Conservation (phyloP, 2,797 vertebrate species). For the Coregonus sp. region DNA sequence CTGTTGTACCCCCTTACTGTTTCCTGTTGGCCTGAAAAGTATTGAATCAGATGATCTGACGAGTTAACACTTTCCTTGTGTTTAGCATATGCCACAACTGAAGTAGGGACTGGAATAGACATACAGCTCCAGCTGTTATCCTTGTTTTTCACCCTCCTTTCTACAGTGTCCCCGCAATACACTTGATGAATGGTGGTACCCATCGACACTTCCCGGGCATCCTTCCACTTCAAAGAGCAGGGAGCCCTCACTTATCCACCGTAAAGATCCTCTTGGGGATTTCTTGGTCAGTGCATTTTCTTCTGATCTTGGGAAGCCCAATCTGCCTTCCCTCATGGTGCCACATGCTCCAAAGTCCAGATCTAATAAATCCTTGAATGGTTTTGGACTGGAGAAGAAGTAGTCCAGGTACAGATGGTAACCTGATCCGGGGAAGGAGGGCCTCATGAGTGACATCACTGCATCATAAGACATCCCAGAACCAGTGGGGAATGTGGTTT, state of each 20-base stretch:
- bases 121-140: neutral
- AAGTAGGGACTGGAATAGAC: conserved; percentile 13
- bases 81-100: conserved; percentile 27
- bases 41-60: conserved; percentile 9
- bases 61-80: conserved; percentile 31
- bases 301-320: neutral
- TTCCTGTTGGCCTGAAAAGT: conserved; percentile 23
- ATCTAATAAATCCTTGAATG: conserved; percentile 2
- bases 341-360: conserved; percentile 11
- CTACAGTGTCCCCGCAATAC: neutral
- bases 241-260: conserved; percentile 27
- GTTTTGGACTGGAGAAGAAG: conserved; percentile 18
- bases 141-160: too few species aligned
- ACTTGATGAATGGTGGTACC: conserved; percentile 23
- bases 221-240: conserved; percentile 29
- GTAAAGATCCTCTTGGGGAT: conserved; percentile 13
- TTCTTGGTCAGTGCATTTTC: conserved; percentile 4
- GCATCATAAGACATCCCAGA: conserved; percentile 7
- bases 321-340: conserved; percentile 10
- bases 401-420: conserved; percentile 17
- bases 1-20: conserved; percentile 28
- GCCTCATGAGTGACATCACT: conserved; percentile 12
- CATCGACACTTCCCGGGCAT: conserved; percentile 12
- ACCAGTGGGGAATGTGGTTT: neutral
- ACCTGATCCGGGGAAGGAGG: conserved; percentile 10